A percentile compares a stretch with the other conserved stretches of the same genome.
These are phyloP conservation scores for Sphenopsis melanotis DNA, from an alignment of 2,797 vertebrate species.

Conservation along the genomic window DNA sequence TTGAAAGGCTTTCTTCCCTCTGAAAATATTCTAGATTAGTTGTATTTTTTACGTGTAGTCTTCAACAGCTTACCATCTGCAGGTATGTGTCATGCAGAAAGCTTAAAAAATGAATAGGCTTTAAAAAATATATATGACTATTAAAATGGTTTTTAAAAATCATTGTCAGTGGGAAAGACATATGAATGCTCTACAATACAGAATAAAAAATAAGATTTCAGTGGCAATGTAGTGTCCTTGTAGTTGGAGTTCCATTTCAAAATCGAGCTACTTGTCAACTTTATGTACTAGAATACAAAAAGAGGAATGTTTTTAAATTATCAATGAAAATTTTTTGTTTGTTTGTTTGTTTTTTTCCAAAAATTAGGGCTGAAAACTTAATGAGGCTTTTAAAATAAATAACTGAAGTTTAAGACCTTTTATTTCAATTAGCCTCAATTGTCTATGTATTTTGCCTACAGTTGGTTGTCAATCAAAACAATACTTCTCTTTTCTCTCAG, in stretches of 20 bases:
- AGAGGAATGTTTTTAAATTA: slow-evolving; percentile 10
- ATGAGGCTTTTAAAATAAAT: background rate
- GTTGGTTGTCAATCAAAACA: background rate
- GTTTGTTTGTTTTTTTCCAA: background rate
- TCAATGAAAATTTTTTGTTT: background rate
- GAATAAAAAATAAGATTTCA: background rate
- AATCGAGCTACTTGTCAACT: background rate
- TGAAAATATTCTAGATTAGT: background rate
- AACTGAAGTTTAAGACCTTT: background rate
- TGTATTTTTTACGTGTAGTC: background rate
- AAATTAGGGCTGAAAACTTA: background rate
- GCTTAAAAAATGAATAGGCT: background rate
- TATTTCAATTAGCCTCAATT: background rate
- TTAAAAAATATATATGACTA: background rate
- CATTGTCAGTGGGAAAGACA: background rate
- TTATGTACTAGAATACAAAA: background rate
- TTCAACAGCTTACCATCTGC: background rate
- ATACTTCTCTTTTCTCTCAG: slow-evolving; percentile 18
- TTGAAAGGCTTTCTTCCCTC: background rate
- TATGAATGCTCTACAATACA: background rate
- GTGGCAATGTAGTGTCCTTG: background rate
- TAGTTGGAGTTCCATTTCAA: slow-evolving; percentile 5
- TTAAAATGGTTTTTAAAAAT: background rate
- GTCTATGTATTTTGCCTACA: background rate
- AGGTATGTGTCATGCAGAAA: background rate